Evolutionary conservation across 2,888 invertebrate genomes (phyloP).

Genomic region (Apantesis nais): DNA sequence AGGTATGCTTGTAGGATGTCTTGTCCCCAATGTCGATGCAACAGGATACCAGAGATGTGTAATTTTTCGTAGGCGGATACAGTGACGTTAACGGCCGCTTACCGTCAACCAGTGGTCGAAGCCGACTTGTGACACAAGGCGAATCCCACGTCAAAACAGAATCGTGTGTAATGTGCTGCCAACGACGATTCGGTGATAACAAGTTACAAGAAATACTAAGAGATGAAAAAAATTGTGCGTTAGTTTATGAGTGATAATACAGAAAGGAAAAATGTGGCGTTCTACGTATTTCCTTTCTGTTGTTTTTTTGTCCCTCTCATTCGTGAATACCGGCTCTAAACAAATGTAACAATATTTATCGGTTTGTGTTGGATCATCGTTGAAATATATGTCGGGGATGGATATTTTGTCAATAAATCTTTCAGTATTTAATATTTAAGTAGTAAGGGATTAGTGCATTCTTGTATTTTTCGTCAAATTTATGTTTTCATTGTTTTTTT

Average conservation of each 20-base stretch:
- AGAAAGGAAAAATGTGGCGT: background rate
- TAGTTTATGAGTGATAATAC: background rate
- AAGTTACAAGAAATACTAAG: conserved; percentile 4
- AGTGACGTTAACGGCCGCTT: background rate
- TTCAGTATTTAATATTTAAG: background rate
- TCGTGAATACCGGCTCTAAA: conserved; percentile 18
- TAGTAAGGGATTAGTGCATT: background rate
- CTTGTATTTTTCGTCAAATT: background rate
- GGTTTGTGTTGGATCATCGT: conserved; percentile 31
- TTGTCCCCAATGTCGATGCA: background rate
- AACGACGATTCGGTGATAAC: background rate
- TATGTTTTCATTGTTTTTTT: background rate
- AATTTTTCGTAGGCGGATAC: background rate
- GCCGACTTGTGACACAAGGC: background rate
- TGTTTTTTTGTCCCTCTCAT: background rate
- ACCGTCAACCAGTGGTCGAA: background rate
- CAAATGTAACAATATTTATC: conserved; percentile 31
- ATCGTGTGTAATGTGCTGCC: conserved; percentile 6
- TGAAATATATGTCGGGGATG: background rate
- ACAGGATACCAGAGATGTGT: conserved; percentile 1
- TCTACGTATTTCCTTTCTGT: background rate
- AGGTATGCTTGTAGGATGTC: conserved; percentile 37
- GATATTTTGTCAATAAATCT: background rate
- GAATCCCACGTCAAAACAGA: background rate
- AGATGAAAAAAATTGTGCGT: conserved; percentile 7